Percentiles rank a stretch among this genome's conserved stretches.
phyloP scores from a whole-genome alignment of 2,797 vertebrate species.

The Takifugu ocellatus region DNA sequence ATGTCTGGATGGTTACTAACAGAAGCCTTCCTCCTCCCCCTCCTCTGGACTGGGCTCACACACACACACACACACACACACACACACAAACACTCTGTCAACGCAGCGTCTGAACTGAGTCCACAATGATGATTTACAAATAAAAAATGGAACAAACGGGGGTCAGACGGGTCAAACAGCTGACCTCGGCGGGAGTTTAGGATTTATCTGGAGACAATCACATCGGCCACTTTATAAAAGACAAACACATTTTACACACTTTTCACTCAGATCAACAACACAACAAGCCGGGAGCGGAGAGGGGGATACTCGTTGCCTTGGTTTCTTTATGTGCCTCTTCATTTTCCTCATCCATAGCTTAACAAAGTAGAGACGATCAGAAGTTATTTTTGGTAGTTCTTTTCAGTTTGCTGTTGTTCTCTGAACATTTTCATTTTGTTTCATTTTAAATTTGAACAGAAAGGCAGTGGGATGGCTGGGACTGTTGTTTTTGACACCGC shows the following conservation, averaged over 20 bases:
- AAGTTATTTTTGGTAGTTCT: slow-evolving; percentile 36
- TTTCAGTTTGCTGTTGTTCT: slow-evolving; percentile 66
- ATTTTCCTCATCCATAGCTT: slow-evolving; percentile 56
- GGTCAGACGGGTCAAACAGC: slow-evolving; percentile 3
- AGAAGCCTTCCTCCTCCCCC: slow-evolving; percentile 78
- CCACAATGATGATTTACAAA: slow-evolving; percentile 23
- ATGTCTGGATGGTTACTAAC: slow-evolving; percentile 87
- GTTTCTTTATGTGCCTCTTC: slow-evolving; percentile 79
- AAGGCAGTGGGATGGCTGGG: not conserved
- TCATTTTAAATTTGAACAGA: slow-evolving; percentile 36
- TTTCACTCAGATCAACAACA: slow-evolving; percentile 18
- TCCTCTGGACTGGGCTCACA: slow-evolving; percentile 82
- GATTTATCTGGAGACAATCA: slow-evolving; percentile 38
- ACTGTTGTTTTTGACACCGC: slow-evolving; percentile 33
- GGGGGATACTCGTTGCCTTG: slow-evolving; percentile 64
- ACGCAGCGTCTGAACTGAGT: slow-evolving; percentile 43
- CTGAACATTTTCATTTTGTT: slow-evolving; percentile 55
- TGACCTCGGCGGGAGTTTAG: slow-evolving; percentile 28
- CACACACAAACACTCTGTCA: slow-evolving; percentile 52
- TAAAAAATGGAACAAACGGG: slow-evolving; percentile 19
- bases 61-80: slow-evolving; percentile 53
- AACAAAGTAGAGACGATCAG: slow-evolving; percentile 27
- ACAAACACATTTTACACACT: slow-evolving; percentile 17
- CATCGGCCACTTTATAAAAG: slow-evolving; percentile 27
- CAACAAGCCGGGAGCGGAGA: slow-evolving; percentile 15